These are phyloP conservation scores for Aleiodes testaceus DNA, from an alignment of 2,888 invertebrate species.

Conservation along the genomic window DNA sequence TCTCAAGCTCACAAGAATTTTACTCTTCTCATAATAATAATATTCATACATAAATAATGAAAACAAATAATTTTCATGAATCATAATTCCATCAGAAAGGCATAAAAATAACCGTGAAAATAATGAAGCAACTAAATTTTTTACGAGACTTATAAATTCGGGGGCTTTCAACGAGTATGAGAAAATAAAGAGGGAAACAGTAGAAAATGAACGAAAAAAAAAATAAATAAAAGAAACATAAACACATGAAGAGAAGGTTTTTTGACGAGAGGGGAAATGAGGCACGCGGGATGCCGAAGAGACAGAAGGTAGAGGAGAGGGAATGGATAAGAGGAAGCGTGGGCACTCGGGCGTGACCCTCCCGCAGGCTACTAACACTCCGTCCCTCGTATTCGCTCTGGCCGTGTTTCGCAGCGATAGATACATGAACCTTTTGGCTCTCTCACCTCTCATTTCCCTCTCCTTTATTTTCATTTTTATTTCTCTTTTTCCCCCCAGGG, in stretches of 20 bases:
- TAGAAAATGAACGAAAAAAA: neutral
- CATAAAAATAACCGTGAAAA: neutral
- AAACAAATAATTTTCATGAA: too few species aligned
- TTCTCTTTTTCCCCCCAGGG: slow-evolving; percentile 43
- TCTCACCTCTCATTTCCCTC: slow-evolving; percentile 31
- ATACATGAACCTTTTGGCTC: slow-evolving; percentile 29
- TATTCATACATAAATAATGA: too few species aligned
- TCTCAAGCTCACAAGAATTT: too few species aligned
- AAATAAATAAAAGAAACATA: slow-evolving; percentile 2
- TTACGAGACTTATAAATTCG: too few species aligned
- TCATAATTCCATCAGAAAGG: too few species aligned
- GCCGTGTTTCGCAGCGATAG: slow-evolving; percentile 41
- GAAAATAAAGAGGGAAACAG: neutral
- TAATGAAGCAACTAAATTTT: neutral
- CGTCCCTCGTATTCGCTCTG: slow-evolving; percentile 58
- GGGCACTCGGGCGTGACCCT: slow-evolving; percentile 72
- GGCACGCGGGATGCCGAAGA: slow-evolving; percentile 42
- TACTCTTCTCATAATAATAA: too few species aligned
- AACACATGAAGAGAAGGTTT: slow-evolving; percentile 37
- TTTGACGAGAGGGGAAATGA: slow-evolving; percentile 2
- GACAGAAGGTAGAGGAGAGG: slow-evolving; percentile 51
- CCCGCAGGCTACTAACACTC: slow-evolving; percentile 62
- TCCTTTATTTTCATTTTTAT: slow-evolving; percentile 12
- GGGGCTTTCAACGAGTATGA: too few species aligned
- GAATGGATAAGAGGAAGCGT: slow-evolving; percentile 71